Conservation (phyloP, 2,888 invertebrate genomes). For the Drosophila recens region DNA sequence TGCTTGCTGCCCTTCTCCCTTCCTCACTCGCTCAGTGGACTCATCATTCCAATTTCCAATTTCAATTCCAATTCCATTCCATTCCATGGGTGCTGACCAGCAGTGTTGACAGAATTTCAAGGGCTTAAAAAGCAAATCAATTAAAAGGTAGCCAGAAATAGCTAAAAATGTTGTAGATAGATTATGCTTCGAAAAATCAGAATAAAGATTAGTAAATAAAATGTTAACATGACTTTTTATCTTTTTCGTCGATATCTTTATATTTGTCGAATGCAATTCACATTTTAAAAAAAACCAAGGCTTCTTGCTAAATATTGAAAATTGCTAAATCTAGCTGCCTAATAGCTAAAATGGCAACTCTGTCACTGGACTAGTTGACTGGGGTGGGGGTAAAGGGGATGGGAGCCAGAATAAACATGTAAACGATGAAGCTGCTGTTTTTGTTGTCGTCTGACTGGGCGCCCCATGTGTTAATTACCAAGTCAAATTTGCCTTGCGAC, state of each 20-base stretch:
- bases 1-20: not conserved
- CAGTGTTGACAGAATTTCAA: not conserved
- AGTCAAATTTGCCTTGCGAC: slow-evolving; percentile 75
- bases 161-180: too few relatives aligned
- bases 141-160: too few relatives aligned
- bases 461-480: slow-evolving; percentile 73
- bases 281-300: too few relatives aligned
- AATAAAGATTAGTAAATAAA: too few relatives aligned
- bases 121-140: too few relatives aligned
- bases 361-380: slow-evolving; percentile 24
- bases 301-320: not conserved
- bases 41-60: not conserved
- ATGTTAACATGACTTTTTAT: too few relatives aligned
- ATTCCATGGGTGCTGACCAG: slow-evolving; percentile 26
- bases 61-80: slow-evolving; percentile 5
- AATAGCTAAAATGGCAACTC: slow-evolving; percentile 2
- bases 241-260: too few relatives aligned
- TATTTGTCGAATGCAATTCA: too few relatives aligned
- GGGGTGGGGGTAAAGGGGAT: not conserved
- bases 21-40: not conserved
- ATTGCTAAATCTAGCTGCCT: not conserved
- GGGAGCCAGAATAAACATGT: slow-evolving; percentile 21
- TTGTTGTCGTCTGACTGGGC: slow-evolving; percentile 34
- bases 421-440: slow-evolving; percentile 18
- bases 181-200: too few relatives aligned